Conservation (phyloP, 2,888 invertebrate genomes). For the Rhyacophila evoluta region DNA sequence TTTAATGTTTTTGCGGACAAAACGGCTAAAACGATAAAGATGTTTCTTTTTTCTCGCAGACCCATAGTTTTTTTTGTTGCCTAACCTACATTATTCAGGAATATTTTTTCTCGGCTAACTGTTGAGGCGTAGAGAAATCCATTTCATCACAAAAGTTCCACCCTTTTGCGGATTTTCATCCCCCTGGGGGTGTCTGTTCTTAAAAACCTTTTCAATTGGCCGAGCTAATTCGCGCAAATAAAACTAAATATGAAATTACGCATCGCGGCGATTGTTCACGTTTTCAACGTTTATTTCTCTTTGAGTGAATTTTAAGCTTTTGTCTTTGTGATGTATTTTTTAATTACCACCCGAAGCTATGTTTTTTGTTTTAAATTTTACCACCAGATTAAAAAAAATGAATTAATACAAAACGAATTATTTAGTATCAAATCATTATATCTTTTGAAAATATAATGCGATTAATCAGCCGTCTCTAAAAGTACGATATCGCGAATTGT, state of each 20-base stretch:
- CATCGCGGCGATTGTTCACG: neutral
- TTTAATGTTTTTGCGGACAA: neutral
- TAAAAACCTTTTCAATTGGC: neutral
- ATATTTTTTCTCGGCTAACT: neutral
- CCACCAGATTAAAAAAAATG: too few species aligned
- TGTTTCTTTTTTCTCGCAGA: neutral
- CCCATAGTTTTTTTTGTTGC: neutral
- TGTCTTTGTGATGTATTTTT: neutral
- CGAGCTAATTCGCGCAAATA: slow-evolving; percentile 5
- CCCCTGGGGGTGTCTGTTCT: neutral
- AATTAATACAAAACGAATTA: too few species aligned
- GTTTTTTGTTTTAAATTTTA: neutral
- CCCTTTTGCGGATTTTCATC: neutral
- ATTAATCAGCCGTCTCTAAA: too few species aligned
- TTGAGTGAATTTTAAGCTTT: neutral
- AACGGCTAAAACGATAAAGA: neutral
- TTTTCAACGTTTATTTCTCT: neutral
- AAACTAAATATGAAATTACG: slow-evolving; percentile 12
- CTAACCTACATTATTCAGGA: neutral
- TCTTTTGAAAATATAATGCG: too few species aligned
- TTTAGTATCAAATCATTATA: too few species aligned
- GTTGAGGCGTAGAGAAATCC: neutral
- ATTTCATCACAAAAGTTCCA: neutral
- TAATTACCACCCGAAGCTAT: neutral
- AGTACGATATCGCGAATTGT: too few species aligned